Evolutionary conservation across 2,888 invertebrate species (phyloP).

Genomic region (Hipparchia sbordonii): DNA sequence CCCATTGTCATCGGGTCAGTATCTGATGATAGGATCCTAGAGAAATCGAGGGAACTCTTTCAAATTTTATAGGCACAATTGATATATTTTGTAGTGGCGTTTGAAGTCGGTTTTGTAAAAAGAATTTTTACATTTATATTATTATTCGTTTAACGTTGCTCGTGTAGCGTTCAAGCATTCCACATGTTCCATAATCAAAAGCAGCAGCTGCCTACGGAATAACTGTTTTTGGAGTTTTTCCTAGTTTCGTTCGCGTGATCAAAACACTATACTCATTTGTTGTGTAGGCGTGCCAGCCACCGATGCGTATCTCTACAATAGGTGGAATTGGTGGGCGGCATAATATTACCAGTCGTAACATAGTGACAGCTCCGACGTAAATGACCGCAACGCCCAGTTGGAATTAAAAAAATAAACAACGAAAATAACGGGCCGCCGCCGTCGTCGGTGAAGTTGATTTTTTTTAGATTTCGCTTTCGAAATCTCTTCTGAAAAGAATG

Average conservation of each 20-base stretch:
- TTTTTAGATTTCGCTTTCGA: slow-evolving; percentile 15
- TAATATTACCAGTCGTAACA: slow-evolving; percentile 71
- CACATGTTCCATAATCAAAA: not conserved
- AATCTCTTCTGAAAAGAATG: not conserved
- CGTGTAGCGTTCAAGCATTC: not conserved
- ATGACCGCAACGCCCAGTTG: slow-evolving; percentile 63
- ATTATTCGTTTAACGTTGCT: too few relatives aligned
- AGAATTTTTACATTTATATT: too few relatives aligned
- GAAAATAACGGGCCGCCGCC: slow-evolving; percentile 20
- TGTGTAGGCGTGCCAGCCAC: slow-evolving; percentile 66
- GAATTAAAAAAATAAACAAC: slow-evolving; percentile 40
- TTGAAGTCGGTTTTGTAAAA: too few relatives aligned
- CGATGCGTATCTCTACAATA: slow-evolving; percentile 77
- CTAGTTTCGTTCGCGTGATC: slow-evolving; percentile 45
- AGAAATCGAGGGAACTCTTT: too few relatives aligned
- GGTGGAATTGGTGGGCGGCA: slow-evolving; percentile 79
- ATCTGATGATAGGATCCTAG: too few relatives aligned
- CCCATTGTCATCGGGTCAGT: too few relatives aligned
- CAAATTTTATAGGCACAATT: too few relatives aligned
- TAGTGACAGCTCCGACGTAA: slow-evolving; percentile 62
- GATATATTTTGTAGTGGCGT: too few relatives aligned
- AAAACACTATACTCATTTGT: slow-evolving; percentile 58
- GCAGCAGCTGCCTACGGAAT: slow-evolving; percentile 17
- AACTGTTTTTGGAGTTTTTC: slow-evolving; percentile 11
- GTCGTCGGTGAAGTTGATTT: slow-evolving; percentile 9